Conservation (phyloP, 2,888 invertebrate species). For the Seladonia tumulorum region DNA sequence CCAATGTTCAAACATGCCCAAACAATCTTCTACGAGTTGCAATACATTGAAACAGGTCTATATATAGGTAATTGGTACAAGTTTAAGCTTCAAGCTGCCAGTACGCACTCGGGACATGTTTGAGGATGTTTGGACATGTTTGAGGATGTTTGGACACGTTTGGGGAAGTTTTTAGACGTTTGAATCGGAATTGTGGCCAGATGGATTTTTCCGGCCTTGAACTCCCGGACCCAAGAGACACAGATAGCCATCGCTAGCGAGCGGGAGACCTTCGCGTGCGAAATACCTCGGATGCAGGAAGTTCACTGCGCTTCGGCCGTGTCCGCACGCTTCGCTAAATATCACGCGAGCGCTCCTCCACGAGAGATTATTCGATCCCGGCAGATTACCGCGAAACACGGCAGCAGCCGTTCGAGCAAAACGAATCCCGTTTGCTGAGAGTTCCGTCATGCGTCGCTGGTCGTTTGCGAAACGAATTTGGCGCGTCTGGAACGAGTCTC, state of each 20-base stretch:
- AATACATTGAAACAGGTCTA: not conserved
- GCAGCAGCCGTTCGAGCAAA: not conserved
- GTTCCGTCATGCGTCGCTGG: not conserved
- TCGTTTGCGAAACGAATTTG: conserved; percentile 5
- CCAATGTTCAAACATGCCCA: not conserved
- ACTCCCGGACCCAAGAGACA: not conserved
- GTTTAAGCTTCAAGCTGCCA: no score
- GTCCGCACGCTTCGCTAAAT: conserved; percentile 31
- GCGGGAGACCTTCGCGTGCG: conserved; percentile 7
- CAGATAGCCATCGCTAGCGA: not conserved
- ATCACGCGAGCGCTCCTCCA: conserved; percentile 7
- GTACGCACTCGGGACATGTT: no score
- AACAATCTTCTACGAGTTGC: not conserved
- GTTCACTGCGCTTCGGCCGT: conserved; percentile 8
- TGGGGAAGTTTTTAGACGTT: no score
- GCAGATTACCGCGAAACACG: conserved; percentile 23
- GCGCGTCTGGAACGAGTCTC: not conserved
- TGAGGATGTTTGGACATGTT: no score
- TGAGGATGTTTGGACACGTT: no score
- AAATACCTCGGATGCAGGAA: conserved; percentile 18
- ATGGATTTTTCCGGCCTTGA: not conserved
- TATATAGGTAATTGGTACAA: not conserved
- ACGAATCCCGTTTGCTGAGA: conserved; percentile 3
- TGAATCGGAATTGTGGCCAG: no score
- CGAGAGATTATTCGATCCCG: conserved; percentile 40